Base-by-base conservation (phyloP, 2,888 invertebrate species). In the Acheta domesticus region DNA sequence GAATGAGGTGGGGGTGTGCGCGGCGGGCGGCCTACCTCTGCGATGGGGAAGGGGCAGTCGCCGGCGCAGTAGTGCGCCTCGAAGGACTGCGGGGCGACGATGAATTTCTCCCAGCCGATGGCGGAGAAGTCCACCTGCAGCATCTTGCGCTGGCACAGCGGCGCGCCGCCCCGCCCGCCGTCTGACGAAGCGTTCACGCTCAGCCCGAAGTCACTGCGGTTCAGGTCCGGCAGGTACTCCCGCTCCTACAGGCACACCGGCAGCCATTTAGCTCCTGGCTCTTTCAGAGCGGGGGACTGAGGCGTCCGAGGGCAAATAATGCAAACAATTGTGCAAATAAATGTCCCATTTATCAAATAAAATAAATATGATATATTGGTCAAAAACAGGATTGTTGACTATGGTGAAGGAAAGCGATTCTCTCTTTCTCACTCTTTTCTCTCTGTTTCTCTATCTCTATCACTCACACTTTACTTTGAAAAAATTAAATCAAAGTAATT, bases 61-160 rank as follows among this genome's bases (percentile, higher is more conserved):
- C 89, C 89, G 48, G 86, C 84, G 83, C 89, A 89, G 82, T 88
- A 88, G 82, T 87, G 87, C n/a, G 89, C 89, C 81, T 89, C 87
- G 84, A 89, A 89, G 23, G 83, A 87, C 81, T 87, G 86, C 0
- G 89, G 89, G 2, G 87, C 87, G 78, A 89, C 87, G 81, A 89
- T 88, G 88, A 88, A 89, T 2, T 87, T 86, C 12, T 87, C 86
- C 89, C 89, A 89, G n/a, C 89, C 89, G 81, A 89, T 88, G 82
- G 87, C 87, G 78, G 87, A 86, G 82, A 89, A 89, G 84, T 89
- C 87, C 21, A 89, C 88, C 82, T 86, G 86, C 84, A 89, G 82
- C 80, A 84, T 83, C 77, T 84, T 83, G 12, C 84, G 82, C 12
- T 83, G 80, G 80, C 85, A 85, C 0, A 76, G 73, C 62, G 50